These are phyloP conservation scores for Corythornis madagascariensis DNA, from an alignment of 2,113 vertebrate genomes.

Conservation along the genomic window DNA sequence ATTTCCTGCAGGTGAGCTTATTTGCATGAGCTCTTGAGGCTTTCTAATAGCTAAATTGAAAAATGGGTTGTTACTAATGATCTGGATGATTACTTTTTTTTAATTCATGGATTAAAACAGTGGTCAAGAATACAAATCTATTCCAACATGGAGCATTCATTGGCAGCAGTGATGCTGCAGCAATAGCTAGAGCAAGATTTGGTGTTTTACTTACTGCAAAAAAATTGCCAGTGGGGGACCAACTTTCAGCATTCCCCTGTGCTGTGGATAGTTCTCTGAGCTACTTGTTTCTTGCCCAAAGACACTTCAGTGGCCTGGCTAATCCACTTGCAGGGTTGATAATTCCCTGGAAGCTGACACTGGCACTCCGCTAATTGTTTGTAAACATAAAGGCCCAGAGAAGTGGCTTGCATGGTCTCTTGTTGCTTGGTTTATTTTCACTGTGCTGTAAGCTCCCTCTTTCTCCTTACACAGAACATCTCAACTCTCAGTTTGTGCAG, in stretches of 20 bases:
- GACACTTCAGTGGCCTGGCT: not conserved
- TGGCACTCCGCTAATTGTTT: not conserved
- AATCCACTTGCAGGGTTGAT: not conserved
- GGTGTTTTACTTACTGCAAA: not conserved
- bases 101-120: not conserved
- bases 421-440: not conserved
- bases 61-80: constrained; percentile 19
- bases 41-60: constrained; percentile 25
- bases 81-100: not conserved
- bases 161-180: not conserved
- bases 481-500: constrained; percentile 90
- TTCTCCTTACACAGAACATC: constrained; percentile 84
- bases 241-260: not conserved
- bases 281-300: not conserved
- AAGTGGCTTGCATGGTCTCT: not conserved
- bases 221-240: not conserved
- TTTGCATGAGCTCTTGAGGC: constrained; percentile 22
- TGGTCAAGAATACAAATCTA: not conserved
- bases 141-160: not conserved
- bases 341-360: not conserved
- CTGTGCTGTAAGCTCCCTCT: not conserved
- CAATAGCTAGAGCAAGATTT: not conserved
- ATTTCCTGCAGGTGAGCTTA: constrained; percentile 25
- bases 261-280: not conserved
- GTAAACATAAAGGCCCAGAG: not conserved